These are phyloP conservation scores for Bombycilla garrulus DNA, from an alignment of 2,113 vertebrate species.

Conservation along the genomic window DNA sequence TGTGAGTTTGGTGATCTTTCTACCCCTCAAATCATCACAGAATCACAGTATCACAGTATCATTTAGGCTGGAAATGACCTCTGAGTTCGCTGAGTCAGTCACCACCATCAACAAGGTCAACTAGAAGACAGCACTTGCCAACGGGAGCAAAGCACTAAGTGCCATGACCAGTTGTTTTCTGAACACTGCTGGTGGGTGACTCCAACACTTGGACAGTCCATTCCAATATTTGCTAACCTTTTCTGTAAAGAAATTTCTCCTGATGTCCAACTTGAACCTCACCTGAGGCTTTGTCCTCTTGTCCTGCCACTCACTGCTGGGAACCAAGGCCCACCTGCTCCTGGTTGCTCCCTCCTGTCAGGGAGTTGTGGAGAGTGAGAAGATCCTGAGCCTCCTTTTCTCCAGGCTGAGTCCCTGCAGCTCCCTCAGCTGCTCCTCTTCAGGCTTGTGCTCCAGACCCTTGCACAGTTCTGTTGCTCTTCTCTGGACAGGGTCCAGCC, in stretches of 20 bases:
- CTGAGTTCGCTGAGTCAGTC: not conserved
- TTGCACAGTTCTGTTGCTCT: not conserved
- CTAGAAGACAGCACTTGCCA: not conserved
- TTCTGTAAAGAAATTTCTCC: not conserved
- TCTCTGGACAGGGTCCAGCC: accelerated
- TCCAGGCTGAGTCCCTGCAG: too few relatives aligned
- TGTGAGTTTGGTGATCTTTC: not conserved
- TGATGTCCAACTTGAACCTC: not conserved
- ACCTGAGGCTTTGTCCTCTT: not conserved
- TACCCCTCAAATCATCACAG: not conserved
- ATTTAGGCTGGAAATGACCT: not conserved
- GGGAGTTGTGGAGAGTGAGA: not conserved
- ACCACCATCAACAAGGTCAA: not conserved
- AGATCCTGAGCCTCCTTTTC: not conserved
- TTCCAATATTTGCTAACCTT: not conserved
- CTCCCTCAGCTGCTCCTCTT: not conserved
- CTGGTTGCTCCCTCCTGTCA: not conserved
- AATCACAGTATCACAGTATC: not conserved
- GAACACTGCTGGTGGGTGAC: not conserved
- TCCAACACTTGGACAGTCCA: not conserved
- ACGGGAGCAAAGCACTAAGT: not conserved
- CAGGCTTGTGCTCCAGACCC: not conserved
- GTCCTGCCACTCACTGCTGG: not conserved
- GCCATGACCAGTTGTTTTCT: accelerated
- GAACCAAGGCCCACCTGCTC: accelerated